phyloP scores from a whole-genome alignment of 2,888 invertebrate genomes.

The Eupithecia subumbrata region DNA sequence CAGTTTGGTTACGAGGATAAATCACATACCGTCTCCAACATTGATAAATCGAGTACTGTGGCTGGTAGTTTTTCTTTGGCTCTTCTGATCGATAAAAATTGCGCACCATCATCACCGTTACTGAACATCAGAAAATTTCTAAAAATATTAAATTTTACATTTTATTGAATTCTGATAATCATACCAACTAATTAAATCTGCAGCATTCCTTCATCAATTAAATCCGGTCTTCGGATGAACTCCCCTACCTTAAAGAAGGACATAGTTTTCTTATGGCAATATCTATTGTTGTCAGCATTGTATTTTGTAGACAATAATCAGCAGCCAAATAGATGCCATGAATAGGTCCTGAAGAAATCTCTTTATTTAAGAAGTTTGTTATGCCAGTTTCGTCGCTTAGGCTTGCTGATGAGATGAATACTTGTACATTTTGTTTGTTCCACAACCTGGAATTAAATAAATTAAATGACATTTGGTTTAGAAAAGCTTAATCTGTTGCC shows the following conservation, averaged over 20 bases:
- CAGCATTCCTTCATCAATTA: not conserved
- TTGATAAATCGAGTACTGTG: constrained; percentile 29
- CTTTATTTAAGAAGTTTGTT: constrained; percentile 22
- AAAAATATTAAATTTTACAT: not conserved
- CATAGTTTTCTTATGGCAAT: constrained; percentile 23
- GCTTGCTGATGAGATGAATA: constrained; percentile 31
- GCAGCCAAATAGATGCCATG: constrained; percentile 33
- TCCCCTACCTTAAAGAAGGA: constrained; percentile 30
- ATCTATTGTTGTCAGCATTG: constrained; percentile 20
- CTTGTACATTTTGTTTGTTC: constrained; percentile 38
- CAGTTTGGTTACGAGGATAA: not conserved
- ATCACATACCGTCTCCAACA: constrained; percentile 24
- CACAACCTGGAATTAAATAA: constrained; percentile 42
- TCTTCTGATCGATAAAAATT: constrained; percentile 23
- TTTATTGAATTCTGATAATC: not conserved
- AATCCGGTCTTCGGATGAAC: not conserved
- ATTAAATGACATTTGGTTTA: not conserved
- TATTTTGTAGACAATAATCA: constrained; percentile 12
- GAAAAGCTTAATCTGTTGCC: not conserved
- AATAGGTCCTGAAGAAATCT: constrained; percentile 17
- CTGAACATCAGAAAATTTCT: constrained; percentile 30
- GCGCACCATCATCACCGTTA: constrained; percentile 18
- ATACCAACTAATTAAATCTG: not conserved
- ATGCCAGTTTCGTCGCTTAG: constrained; percentile 27
- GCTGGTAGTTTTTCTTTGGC: constrained; percentile 27